phyloP scores from a whole-genome alignment of 2,113 vertebrate species.

The Tringa solitaria region DNA sequence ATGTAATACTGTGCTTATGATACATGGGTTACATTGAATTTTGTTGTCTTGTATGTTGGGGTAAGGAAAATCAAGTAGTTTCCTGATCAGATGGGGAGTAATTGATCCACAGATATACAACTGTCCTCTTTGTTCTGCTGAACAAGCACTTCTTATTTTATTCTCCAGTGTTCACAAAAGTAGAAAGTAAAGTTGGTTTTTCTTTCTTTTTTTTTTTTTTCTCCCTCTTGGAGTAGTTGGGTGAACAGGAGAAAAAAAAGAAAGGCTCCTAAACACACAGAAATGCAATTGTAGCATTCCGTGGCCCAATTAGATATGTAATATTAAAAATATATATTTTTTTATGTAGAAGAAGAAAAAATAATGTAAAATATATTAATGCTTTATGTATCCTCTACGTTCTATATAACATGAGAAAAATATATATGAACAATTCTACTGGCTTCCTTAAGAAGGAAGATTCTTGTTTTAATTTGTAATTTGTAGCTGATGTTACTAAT shows the following conservation, averaged over 20 bases:
- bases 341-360: neutral
- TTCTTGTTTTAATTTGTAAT: neutral
- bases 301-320: neutral
- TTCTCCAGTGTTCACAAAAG: neutral
- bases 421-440: neutral
- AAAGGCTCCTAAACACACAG: neutral
- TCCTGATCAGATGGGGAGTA: neutral
- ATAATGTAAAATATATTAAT: neutral
- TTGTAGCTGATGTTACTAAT: neutral
- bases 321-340: neutral
- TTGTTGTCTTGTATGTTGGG: neutral
- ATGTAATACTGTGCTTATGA: neutral
- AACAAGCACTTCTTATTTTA: neutral
- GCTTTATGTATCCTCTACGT: neutral
- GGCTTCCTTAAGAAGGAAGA: neutral
- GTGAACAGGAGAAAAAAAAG: neutral
- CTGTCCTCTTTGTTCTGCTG: neutral
- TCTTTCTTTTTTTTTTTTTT: no score
- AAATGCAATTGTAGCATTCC: neutral
- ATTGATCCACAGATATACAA: neutral
- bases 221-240: neutral
- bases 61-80: neutral
- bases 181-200: neutral
- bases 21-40: neutral
- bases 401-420: neutral